Evolutionary conservation across 1,140 invertebrate species (phyloP).

Genomic region (Thereuonema tuberculata): DNA sequence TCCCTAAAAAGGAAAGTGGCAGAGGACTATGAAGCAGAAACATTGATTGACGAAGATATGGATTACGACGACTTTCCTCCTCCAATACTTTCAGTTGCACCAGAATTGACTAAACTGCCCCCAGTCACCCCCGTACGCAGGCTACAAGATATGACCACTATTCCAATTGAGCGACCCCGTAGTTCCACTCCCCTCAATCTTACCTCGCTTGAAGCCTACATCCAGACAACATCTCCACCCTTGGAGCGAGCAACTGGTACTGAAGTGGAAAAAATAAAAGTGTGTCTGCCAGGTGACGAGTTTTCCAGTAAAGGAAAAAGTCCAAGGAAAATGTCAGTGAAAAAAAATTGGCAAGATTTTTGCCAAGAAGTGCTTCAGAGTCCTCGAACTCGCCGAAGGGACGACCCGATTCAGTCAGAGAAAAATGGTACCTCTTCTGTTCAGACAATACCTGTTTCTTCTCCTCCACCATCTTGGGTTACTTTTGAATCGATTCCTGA

Average conservation of each 20-base stretch:
- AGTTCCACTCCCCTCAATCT: slow-evolving; percentile 69
- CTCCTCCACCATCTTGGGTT: background rate
- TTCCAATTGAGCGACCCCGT: slow-evolving; percentile 66
- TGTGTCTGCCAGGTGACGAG: slow-evolving; percentile 1
- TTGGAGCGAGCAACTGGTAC: background rate
- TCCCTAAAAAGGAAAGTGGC: slow-evolving; percentile 35
- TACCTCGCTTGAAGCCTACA: slow-evolving; percentile 57
- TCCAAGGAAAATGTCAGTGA: background rate
- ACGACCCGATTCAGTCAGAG: no score
- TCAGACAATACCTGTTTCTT: no score
- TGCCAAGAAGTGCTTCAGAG: slow-evolving; percentile 1
- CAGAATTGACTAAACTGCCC: slow-evolving; percentile 66
- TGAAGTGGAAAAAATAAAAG: slow-evolving; percentile 1
- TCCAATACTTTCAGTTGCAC: slow-evolving; percentile 53
- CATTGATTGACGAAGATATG: slow-evolving; percentile 59
- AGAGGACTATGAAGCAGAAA: slow-evolving; percentile 41
- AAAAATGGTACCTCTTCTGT: no score
- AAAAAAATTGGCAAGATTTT: slow-evolving; percentile 7
- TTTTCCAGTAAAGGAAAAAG: background rate
- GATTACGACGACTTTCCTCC: slow-evolving; percentile 68
- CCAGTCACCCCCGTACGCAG: slow-evolving; percentile 61
- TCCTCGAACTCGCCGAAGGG: background rate
- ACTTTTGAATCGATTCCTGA: background rate
- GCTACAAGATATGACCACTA: slow-evolving; percentile 53
- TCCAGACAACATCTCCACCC: slow-evolving; percentile 18